Conservation (phyloP, 2,888 invertebrate species). For the Brachyptera risi region DNA sequence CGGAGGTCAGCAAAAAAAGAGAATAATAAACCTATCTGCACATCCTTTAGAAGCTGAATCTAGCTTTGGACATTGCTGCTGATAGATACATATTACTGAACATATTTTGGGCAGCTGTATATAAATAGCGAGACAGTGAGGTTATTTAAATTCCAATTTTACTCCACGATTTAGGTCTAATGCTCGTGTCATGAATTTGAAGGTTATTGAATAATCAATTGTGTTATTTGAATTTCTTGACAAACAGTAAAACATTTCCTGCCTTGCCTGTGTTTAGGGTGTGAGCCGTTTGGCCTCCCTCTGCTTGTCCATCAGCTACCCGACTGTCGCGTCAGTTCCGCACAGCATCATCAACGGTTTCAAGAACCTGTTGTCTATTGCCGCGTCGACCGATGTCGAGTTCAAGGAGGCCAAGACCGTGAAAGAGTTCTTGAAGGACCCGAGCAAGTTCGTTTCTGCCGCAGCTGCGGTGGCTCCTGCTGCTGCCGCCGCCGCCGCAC, state of each 20-base stretch:
- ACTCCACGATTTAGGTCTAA: no score
- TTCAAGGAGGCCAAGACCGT: slow-evolving; percentile 93
- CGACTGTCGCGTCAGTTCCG: slow-evolving; percentile 93
- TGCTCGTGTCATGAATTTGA: no score
- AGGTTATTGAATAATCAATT: no score
- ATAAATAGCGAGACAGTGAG: not conserved
- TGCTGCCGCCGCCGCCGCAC: slow-evolving; percentile 58
- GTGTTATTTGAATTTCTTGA: no score
- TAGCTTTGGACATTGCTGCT: slow-evolving; percentile 7
- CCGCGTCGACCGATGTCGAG: slow-evolving; percentile 91
- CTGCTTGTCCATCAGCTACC: slow-evolving; percentile 91
- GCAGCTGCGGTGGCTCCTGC: slow-evolving; percentile 59
- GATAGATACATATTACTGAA: not conserved
- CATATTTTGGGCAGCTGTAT: not conserved
- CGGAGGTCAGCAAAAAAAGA: slow-evolving; percentile 31
- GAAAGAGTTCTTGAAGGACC: slow-evolving; percentile 92
- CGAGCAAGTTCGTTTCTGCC: slow-evolving; percentile 83
- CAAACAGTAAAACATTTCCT: no score
- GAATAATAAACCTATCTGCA: slow-evolving; percentile 24
- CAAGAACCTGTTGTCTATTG: slow-evolving; percentile 95
- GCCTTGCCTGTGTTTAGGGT: slow-evolving; percentile 60
- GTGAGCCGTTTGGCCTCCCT: slow-evolving; percentile 92
- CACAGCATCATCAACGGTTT: slow-evolving; percentile 98
- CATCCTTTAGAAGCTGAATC: slow-evolving; percentile 11
- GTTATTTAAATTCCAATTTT: no score